Evolutionary conservation across 1,140 invertebrate species (phyloP), one percentile per base, ranked within the genome.

Genomic region (Oryctes rhinoceros): DNA sequence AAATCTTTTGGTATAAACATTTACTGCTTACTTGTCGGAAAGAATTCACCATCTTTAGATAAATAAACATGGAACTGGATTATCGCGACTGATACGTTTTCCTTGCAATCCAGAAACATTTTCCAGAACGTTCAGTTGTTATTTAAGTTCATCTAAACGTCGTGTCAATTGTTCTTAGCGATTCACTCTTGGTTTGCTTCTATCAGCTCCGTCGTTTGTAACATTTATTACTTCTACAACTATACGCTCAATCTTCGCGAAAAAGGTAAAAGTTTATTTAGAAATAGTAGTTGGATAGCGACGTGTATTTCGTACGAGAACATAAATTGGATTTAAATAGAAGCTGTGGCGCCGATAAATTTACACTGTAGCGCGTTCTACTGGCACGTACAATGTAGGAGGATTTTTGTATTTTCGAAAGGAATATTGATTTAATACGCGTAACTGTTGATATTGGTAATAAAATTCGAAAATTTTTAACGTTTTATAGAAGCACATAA

Each of bases 1-100:
- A 71, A 71, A 71, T 71, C 65, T 71, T 71, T 37, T 4, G 9
- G 65, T 24, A 37, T 71, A 71, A 71, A 71, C 65, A 71, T 71
- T 71, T 71, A 71, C 35, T 1, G 15, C 9, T 71, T 71, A 20
- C 11, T 71, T 71, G 24, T 30, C 20, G 65, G 65, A 30, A 37
- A 35, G 65, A 35, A 24, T 71, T 71, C 18, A 71, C 65, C 35
- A 24, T 71, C 13, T 71, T 35, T 35, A 35, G 35, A 71, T 71
- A 71, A 71, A 71, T 71, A 71, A 71, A 71, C 65, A 71, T 24
- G 13, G 53, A 15, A 18, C 15, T 59, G 18, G 53, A 59, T 71
- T 24, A 71, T 71, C 24, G 24, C 7, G 24, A 24, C 24, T 24
- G 24, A 37, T 71, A 71, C 35, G 37, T 71, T 24, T 71, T 71